Conservation (phyloP, 2,113 vertebrate genomes). For the Origma solitaria region DNA sequence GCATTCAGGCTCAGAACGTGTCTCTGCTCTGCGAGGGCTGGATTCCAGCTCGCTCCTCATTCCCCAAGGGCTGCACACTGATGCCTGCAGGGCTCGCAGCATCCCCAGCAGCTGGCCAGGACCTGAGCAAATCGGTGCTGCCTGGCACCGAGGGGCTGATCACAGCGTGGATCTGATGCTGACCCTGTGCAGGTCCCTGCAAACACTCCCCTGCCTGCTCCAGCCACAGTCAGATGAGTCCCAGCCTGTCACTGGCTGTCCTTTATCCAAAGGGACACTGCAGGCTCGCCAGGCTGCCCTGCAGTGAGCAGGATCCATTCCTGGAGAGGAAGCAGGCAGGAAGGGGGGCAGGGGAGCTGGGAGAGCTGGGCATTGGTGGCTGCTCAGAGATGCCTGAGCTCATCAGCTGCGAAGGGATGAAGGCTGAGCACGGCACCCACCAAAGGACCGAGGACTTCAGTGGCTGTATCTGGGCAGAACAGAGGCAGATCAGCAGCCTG, state of each 20-base stretch:
- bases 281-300: neutral
- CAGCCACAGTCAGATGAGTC: neutral
- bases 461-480: neutral
- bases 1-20: neutral
- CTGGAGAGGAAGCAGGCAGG: neutral
- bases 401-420: neutral
- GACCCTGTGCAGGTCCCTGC: neutral
- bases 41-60: neutral
- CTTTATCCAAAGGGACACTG: conserved; percentile 36
- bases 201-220: neutral
- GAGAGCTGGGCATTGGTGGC: neutral
- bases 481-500: neutral
- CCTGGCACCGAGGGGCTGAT: neutral
- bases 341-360: neutral
- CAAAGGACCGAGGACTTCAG: neutral
- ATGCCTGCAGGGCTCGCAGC: neutral
- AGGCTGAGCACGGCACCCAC: neutral
- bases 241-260: neutral
- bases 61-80: neutral
- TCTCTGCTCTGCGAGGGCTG: neutral
- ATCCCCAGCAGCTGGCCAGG: neutral
- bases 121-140: neutral
- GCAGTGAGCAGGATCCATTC: neutral
- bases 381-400: neutral
- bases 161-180: rapidly evolving